Percentiles rank a stretch among this genome's conserved stretches.
phyloP scores from a whole-genome alignment of 2,113 vertebrate species.

The Myotis brandtii region DNA sequence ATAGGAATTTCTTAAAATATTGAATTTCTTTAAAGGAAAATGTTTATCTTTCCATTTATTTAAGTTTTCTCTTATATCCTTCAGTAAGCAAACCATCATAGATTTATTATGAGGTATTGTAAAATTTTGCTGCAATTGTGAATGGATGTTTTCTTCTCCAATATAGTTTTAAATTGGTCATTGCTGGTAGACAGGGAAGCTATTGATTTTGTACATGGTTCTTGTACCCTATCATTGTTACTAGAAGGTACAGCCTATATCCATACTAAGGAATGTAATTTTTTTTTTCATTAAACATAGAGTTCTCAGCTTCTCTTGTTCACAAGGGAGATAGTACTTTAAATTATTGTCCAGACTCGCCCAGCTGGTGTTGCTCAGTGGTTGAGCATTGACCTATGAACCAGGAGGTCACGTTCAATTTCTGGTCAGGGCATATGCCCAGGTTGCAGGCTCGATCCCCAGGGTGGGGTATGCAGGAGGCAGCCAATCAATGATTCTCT shows the following conservation, averaged over 20 bases:
- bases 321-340: not conserved
- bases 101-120: not conserved
- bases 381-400: too few relatives aligned
- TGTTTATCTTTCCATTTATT: not conserved
- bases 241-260: not conserved
- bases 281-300: not conserved
- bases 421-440: too few relatives aligned
- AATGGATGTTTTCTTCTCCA: not conserved
- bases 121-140: not conserved
- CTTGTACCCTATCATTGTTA: not conserved
- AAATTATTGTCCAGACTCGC: not conserved
- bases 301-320: not conserved
- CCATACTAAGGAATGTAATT: not conserved
- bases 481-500: too few relatives aligned
- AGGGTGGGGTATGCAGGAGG: too few relatives aligned
- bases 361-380: too few relatives aligned
- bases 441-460: too few relatives aligned
- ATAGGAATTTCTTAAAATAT: not conserved
- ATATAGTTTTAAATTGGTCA: not conserved
- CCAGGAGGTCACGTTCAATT: too few relatives aligned
- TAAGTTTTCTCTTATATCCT: not conserved
- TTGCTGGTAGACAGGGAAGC: not conserved
- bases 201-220: not conserved
- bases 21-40: slow-evolving; percentile 15
- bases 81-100: not conserved